Percentiles rank a stretch among this genome's conserved stretches.
These are phyloP conservation scores for Adelphocoris suturalis DNA, from an alignment of 2,888 invertebrate genomes.

Conservation along the genomic window DNA sequence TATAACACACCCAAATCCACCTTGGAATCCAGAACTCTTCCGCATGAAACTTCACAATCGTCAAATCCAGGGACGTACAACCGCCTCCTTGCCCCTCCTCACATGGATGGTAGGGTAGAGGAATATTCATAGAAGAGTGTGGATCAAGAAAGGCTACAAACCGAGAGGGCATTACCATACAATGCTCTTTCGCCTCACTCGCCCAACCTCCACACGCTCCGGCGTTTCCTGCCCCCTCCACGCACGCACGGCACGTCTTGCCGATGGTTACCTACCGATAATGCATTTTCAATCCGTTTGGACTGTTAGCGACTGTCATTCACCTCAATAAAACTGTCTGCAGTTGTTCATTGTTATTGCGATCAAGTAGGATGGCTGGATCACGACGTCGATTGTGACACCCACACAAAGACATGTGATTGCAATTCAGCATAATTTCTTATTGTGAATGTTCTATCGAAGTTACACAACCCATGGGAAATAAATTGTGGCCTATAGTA, in stretches of 20 bases:
- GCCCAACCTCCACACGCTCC: slow-evolving; percentile 32
- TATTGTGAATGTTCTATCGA: background rate
- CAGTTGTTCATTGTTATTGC: slow-evolving; percentile 36
- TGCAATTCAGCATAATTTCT: slow-evolving; percentile 22
- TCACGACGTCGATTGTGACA: slow-evolving; percentile 35
- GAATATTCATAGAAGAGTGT: slow-evolving; percentile 36
- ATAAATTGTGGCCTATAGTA: background rate
- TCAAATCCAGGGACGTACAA: background rate
- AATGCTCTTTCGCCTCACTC: slow-evolving; percentile 31
- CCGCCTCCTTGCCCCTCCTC: background rate
- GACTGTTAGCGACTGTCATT: slow-evolving; percentile 39
- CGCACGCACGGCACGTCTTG: slow-evolving; percentile 36
- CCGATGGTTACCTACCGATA: slow-evolving; percentile 36
- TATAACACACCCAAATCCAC: background rate
- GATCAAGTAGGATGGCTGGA: slow-evolving; percentile 10
- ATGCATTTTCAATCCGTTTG: slow-evolving; percentile 42
- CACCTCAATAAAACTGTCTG: slow-evolving; percentile 36
- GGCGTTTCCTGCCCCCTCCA: slow-evolving; percentile 13
- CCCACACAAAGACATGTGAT: slow-evolving; percentile 20
- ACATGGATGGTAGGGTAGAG: background rate
- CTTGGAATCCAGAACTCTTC: slow-evolving; percentile 1
- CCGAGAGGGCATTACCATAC: slow-evolving; percentile 38
- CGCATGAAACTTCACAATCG: background rate
- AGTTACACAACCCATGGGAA: background rate
- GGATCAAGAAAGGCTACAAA: slow-evolving; percentile 35